Evolutionary conservation across 2,113 vertebrate species (phyloP), one percentile per base, ranked within the genome.

Genomic region (Mus pahari): DNA sequence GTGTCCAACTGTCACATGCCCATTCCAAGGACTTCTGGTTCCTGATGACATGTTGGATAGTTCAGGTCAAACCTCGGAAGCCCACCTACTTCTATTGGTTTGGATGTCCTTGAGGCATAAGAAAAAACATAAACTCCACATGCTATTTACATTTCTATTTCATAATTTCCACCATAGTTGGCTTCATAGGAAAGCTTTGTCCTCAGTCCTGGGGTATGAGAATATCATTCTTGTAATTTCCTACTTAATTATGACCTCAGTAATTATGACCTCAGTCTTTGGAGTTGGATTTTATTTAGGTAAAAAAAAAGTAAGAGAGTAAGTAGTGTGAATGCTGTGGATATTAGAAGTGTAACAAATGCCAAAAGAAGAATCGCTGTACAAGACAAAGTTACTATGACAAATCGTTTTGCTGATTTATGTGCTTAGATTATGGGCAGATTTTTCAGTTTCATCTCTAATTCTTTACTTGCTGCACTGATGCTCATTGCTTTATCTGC

Each of bases 241-340:
- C 70, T 88, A 22, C 9, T 83, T 91, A 86, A 81, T 89, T 77
- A 70, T 89, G n/a, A 36, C 19, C 31, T 31, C 3, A 91, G 10
- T 50, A 86, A 81, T 89, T 77, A 70, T 89, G n/a, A 36, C 19
- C 31, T 31, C 3, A 91, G 10, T 50, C 9, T 68, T 88, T 86
- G 86, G 88, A 50, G 82, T 22, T 70, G 42, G 75, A 42, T 73
- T 88, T 73, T 83, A 71, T 71, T 62, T 94, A 90, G 28, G 36
- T 55, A 36, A 58, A 82, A 97, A 92, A 97, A 90, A 68, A 24
- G 36, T 70, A 83, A 95, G 77, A 45, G 42, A 79, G 88, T 55
- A 92, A 70, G 42, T 50, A 70, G 64, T 5, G 84, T 33, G 70
- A 13, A 9, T 78, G 24, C 70, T 96, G 19, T 66, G n/a, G 53